phyloP scores from a whole-genome alignment of 2,888 invertebrate species.

The Drosophila anomelani region DNA sequence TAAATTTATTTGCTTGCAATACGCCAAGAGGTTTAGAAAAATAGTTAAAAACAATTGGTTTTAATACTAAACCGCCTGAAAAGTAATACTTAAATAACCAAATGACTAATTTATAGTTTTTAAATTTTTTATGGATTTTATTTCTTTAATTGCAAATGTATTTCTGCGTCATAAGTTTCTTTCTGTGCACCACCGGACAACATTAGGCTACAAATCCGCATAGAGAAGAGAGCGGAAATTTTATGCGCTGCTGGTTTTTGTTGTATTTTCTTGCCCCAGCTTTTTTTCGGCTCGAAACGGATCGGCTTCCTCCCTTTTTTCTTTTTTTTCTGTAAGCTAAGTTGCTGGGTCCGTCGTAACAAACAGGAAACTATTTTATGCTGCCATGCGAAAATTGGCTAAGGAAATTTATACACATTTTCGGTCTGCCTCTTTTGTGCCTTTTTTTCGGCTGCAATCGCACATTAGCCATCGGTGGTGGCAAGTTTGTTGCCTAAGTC shows the following conservation, averaged over 20 bases:
- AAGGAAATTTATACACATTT: slow-evolving; percentile 65
- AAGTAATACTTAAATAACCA: neutral
- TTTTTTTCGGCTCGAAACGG: slow-evolving; percentile 14
- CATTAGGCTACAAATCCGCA: slow-evolving; percentile 9
- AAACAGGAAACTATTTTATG: slow-evolving; percentile 70
- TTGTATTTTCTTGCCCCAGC: slow-evolving; percentile 31
- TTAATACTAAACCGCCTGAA: neutral
- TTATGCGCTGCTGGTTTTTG: slow-evolving; percentile 65
- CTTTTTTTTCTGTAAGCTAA: slow-evolving; percentile 16
- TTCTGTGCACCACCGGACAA: slow-evolving; percentile 8
- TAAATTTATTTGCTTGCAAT: neutral
- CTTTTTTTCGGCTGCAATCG: slow-evolving; percentile 23
- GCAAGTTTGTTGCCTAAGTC: slow-evolving; percentile 79
- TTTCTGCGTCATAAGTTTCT: neutral
- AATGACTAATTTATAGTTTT: neutral
- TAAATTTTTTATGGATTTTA: neutral
- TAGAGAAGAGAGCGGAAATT: slow-evolving; percentile 62
- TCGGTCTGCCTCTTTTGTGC: slow-evolving; percentile 6
- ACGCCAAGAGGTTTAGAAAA: neutral
- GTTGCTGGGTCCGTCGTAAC: slow-evolving; percentile 62
- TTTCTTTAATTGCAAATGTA: neutral
- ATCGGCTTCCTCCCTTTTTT: slow-evolving; percentile 60
- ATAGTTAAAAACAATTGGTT: neutral
- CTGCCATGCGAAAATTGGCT: slow-evolving; percentile 70
- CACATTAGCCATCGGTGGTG: slow-evolving; percentile 8